Evolutionary conservation across 2,797 vertebrate species (phyloP).

Genomic region (Vespertilio murinus): DNA sequence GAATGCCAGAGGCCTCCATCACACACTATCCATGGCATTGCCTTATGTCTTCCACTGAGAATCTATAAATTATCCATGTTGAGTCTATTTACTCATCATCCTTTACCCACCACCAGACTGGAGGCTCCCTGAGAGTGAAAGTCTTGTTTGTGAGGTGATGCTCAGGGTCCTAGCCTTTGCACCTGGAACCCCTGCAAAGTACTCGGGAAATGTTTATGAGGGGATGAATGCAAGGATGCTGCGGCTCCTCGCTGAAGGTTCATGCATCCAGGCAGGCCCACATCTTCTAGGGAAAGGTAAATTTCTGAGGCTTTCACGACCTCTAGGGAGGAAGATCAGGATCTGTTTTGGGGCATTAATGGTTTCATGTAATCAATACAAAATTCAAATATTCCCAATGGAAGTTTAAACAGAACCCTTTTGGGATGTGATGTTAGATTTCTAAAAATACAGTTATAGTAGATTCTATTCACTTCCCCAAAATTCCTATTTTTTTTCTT

Average conservation of each 20-base stretch:
- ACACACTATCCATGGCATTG: fast-evolving
- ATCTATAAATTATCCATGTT: fast-evolving
- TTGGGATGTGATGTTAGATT: background rate
- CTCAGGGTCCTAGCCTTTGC: fast-evolving
- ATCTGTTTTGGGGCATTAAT: background rate
- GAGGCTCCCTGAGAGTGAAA: too few relatives aligned
- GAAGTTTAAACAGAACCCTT: background rate
- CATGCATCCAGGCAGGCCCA: background rate
- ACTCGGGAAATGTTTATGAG: background rate
- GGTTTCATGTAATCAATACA: background rate
- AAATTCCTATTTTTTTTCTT: background rate
- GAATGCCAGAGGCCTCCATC: background rate
- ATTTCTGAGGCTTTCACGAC: background rate
- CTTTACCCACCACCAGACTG: background rate
- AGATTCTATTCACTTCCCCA: background rate
- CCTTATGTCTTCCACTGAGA: background rate
- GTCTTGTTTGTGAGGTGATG: too few relatives aligned
- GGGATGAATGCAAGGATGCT: fast-evolving
- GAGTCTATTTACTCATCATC: background rate
- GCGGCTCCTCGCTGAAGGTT: background rate
- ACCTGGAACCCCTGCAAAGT: fast-evolving
- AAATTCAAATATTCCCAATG: background rate
- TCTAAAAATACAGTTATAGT: background rate
- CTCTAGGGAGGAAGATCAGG: background rate
- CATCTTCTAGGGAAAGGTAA: background rate